A percentile compares a stretch with the other conserved stretches of the same genome.
phyloP scores from a whole-genome alignment of 2,113 vertebrate genomes.

The Galbula dea region DNA sequence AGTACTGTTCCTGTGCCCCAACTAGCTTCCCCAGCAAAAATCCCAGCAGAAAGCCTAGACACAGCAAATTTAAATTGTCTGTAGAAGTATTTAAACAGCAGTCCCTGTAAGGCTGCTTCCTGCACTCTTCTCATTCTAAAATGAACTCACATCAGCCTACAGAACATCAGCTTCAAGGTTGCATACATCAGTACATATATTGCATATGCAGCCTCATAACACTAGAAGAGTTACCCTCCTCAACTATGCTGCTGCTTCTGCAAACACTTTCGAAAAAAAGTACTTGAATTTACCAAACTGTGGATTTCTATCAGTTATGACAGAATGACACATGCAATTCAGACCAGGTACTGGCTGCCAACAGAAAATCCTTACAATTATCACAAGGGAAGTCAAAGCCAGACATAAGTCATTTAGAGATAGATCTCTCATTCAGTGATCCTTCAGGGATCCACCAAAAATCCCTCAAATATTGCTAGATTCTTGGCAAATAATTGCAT shows the following conservation, averaged over 20 bases:
- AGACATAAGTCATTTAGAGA: background rate
- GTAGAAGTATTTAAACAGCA: background rate
- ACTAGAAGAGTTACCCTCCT: background rate
- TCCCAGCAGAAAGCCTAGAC: background rate
- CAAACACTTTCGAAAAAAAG: background rate
- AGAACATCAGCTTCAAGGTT: background rate
- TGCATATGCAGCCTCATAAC: background rate
- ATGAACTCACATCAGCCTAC: background rate
- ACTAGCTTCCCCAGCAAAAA: background rate
- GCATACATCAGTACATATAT: rapidly evolving
- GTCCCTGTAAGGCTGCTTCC: background rate
- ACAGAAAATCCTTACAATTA: background rate
- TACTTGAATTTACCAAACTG: background rate
- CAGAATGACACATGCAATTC: background rate
- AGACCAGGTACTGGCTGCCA: background rate
- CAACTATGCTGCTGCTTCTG: background rate
- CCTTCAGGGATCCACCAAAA: background rate
- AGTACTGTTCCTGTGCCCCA: background rate
- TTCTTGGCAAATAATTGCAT: too few relatives aligned
- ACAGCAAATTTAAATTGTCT: background rate
- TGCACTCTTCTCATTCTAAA: background rate
- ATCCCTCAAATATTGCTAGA: background rate
- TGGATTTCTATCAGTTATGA: background rate
- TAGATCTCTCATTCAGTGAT: background rate
- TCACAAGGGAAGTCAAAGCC: background rate